Evolutionary conservation across 2,888 invertebrate genomes (phyloP), one percentile per base, ranked within the genome.

Genomic region (Drosophila robusta): DNA sequence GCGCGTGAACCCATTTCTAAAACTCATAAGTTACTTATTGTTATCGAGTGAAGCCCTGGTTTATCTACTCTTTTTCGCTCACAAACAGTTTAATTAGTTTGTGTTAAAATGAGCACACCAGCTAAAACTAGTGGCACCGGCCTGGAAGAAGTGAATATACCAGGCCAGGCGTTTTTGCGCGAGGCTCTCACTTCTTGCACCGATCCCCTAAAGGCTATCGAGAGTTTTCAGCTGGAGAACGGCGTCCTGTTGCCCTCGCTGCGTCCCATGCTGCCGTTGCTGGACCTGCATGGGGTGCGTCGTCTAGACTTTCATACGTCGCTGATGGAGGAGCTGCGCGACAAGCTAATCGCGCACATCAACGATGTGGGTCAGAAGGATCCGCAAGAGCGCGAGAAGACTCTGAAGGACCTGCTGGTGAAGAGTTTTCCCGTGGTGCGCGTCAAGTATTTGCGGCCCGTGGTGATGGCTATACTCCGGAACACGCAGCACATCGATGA

Each of bases 151-250:
- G 95, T 97, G 2, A 97, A 97, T 12, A 96, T 98, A 69, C 96
- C 97, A 0, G 98, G 97, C 0, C 96, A 97, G 89, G 94, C 95
- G n/a, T 96, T 94, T 91, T 93, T 98, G n/a, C 93, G 96, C 51
- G 98, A 98, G 92, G 97, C 98, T 11, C 93, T 99, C 14, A 98
- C 98, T 12, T 98, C 97, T 89, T 98, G 98, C 91, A 97, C 98
- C 0, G 98, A 99, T 93, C 99, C 99, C 11, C 92, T 99, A 39
- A 98, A 98, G 93, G 98, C 99, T n/a, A 99, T 99, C 74, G 98
- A 98, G 93, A 98, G 98, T 92, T 99, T 99, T 9, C 92, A 97
- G 95, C 93, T 97, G 46, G 96, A 97, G 92, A 98, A 98, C 94
- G 97, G 97, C 39, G 97, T 98, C 83, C 93, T 98, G 60, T 93